These are phyloP conservation scores for Ormyrus thymus DNA, from an alignment of 2,888 invertebrate genomes.

Conservation along the genomic window DNA sequence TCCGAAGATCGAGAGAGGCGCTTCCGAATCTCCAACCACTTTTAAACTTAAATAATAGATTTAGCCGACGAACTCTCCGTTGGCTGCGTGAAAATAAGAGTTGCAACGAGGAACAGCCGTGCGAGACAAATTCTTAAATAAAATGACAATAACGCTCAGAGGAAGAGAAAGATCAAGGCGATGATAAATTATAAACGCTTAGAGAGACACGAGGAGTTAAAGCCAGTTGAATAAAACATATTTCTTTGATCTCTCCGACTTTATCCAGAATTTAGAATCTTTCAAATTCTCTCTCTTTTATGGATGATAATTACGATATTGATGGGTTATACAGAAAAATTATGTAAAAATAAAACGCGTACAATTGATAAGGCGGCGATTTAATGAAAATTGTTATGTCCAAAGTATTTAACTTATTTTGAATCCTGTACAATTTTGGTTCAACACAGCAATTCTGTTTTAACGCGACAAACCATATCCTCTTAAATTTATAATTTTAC, in stretches of 20 bases:
- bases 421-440: slow-evolving; percentile 57
- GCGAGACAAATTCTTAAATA: slow-evolving; percentile 57
- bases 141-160: slow-evolving; percentile 33
- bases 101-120: slow-evolving; percentile 65
- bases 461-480: slow-evolving; percentile 38
- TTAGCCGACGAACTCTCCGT: slow-evolving; percentile 68
- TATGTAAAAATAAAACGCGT: slow-evolving; percentile 53
- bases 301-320: slow-evolving; percentile 41
- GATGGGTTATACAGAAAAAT: slow-evolving; percentile 38
- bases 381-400: slow-evolving; percentile 53
- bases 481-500: slow-evolving; percentile 39
- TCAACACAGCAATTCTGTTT: slow-evolving; percentile 52
- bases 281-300: slow-evolving; percentile 32
- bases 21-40: slow-evolving; percentile 58
- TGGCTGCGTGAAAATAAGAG: slow-evolving; percentile 62
- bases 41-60: slow-evolving; percentile 64
- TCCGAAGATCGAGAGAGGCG: slow-evolving; percentile 54
- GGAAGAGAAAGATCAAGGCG: slow-evolving; percentile 41
- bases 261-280: slow-evolving; percentile 15
- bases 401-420: slow-evolving; percentile 49
- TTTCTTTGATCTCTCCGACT: slow-evolving; percentile 16
- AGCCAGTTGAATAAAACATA: slow-evolving; percentile 27
- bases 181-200: slow-evolving; percentile 45
- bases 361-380: slow-evolving; percentile 51
- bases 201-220: slow-evolving; percentile 54